These are phyloP conservation scores for Isotomurus palustris DNA, from an alignment of 2,888 invertebrate species.

Conservation along the genomic window DNA sequence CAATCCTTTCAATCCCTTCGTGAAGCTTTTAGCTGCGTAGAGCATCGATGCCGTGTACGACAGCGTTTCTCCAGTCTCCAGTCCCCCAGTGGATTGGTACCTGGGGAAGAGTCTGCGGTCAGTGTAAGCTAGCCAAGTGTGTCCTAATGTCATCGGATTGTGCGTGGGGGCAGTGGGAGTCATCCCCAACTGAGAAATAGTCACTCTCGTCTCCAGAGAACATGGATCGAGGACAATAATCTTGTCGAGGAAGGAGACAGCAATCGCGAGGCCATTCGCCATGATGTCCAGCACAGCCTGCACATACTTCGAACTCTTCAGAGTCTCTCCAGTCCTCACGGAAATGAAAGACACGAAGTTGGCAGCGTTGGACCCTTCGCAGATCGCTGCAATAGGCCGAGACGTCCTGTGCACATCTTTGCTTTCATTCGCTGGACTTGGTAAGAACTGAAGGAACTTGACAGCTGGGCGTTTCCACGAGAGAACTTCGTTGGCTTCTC, in stretches of 20 bases:
- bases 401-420: constrained; percentile 70
- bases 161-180: constrained; percentile 74
- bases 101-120: constrained; percentile 76
- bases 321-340: constrained; percentile 73
- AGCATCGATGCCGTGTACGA: constrained; percentile 80
- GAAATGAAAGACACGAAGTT: constrained; percentile 66
- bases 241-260: constrained; percentile 81
- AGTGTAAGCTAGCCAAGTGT: constrained; percentile 62
- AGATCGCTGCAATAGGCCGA: constrained; percentile 83
- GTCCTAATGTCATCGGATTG: constrained; percentile 76
- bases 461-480: constrained; percentile 92
- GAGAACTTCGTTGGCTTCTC: constrained; percentile 90
- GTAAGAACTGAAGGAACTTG: constrained; percentile 73
- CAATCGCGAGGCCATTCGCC: constrained; percentile 82
- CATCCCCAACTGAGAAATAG: constrained; percentile 78
- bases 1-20: constrained; percentile 81
- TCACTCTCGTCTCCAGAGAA: constrained; percentile 77
- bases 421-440: constrained; percentile 63
- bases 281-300: constrained; percentile 80
- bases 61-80: constrained; percentile 68
- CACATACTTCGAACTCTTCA: constrained; percentile 88
- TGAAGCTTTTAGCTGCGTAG: constrained; percentile 88
- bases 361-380: constrained; percentile 57
- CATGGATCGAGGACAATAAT: constrained; percentile 87
- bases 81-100: constrained; percentile 67